Percentiles rank a stretch among this genome's conserved stretches.
Evolutionary conservation across 1,140 invertebrate species (phyloP).

Genomic region (Augochlora pura): DNA sequence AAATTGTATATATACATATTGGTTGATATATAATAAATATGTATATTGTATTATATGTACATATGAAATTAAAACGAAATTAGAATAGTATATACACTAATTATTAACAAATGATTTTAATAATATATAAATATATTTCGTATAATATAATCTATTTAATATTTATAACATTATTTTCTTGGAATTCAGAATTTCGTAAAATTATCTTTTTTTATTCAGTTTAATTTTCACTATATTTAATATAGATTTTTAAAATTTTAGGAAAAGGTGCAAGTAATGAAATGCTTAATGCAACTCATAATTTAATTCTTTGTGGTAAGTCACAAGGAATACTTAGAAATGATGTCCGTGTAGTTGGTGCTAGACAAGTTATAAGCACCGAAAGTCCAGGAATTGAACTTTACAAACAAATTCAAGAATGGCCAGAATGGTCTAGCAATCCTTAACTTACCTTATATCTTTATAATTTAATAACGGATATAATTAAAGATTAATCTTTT

Average conservation of each 20-base stretch:
- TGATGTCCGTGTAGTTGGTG: slow-evolving; percentile 83
- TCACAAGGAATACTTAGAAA: slow-evolving; percentile 80
- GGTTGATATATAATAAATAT: too few species aligned
- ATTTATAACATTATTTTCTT: background rate
- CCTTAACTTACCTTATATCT: background rate
- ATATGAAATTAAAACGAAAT: too few species aligned
- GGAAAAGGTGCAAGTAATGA: slow-evolving; percentile 81
- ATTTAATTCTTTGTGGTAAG: slow-evolving; percentile 84
- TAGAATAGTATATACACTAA: too few species aligned
- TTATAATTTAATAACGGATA: too few species aligned
- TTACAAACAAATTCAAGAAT: slow-evolving; percentile 76
- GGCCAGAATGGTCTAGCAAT: slow-evolving; percentile 68
- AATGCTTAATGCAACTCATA: slow-evolving; percentile 82
- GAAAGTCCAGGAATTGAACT: slow-evolving; percentile 84
- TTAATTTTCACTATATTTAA: slow-evolving; percentile 1
- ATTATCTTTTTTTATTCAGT: too few species aligned
- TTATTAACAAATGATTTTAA: background rate
- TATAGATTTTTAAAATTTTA: slow-evolving; percentile 68
- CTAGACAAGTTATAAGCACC: slow-evolving; percentile 82
- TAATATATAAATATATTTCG: background rate
- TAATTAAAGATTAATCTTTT: too few species aligned
- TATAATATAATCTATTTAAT: slow-evolving; percentile 23
- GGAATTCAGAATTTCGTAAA: too few species aligned
- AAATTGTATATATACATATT: too few species aligned
- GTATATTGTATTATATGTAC: too few species aligned